Evolutionary conservation across 2,797 vertebrate genomes (phyloP), one percentile per base, ranked within the genome.

Genomic region (Ctenochaetus hawaiiensis): DNA sequence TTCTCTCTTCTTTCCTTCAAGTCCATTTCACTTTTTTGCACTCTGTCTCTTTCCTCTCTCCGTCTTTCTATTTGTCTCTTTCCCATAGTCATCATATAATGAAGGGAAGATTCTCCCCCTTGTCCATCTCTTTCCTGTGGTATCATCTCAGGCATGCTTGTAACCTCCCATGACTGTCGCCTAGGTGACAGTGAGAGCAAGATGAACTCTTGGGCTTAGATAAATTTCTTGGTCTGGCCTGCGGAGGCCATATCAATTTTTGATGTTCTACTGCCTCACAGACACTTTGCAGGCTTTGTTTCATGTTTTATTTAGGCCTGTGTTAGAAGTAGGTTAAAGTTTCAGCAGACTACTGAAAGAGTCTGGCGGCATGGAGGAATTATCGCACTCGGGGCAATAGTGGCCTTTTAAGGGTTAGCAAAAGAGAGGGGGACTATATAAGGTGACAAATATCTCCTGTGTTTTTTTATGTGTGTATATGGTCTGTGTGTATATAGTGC

Each of bases 231-330:
- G 58, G 79, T 92, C 83, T 83, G 91, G 89, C 90, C 93, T 69
- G 71, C 63, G 41, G 88, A 93, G 86, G 86, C 75, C 56, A 64
- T 89, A 94, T 95, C 79, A 93, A 95, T 95, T 91, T 95, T 95
- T 94, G 86, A 95, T 95, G 88, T 77, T 74, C 48, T 77, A 89
- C 87, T 80, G 87, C 71, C 92, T 93, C 85, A 77, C 81, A 87
- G 86, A 92, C 90, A 85, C 92, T 94, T 93, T 84, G 86, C 86
- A 81, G 84, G 86, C 90, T 93, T 93, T 93, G 90, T 94, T 94
- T 92, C 87, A 95, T 95, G 92, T 95, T 95, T 95, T 94, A 95
- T 95, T 95, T 91, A 96, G 87, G 80, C 67, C 23, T 76, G 87
- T 78, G 73, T 91, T 86, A 87, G 86, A 91, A 86, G 76, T 54